Percentiles rank a stretch among this genome's conserved stretches.
These are phyloP conservation scores for Maniola hyperantus DNA, from an alignment of 2,888 invertebrate genomes.

Conservation along the genomic window DNA sequence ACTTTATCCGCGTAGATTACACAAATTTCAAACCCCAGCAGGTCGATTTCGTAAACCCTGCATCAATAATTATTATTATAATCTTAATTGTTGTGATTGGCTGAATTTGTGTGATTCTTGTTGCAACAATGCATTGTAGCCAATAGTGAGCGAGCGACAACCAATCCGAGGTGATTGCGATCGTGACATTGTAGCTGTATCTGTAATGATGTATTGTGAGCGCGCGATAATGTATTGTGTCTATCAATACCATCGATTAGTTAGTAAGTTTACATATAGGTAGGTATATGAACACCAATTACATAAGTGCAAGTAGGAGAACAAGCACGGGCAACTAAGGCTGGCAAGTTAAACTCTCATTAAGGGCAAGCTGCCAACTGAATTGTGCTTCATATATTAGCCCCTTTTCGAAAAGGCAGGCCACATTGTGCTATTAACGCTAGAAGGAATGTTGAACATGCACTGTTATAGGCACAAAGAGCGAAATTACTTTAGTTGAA, in stretches of 20 bases:
- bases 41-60: too few species aligned
- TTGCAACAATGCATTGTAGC: too few species aligned
- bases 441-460: conserved; percentile 6
- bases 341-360: conserved; percentile 80
- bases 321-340: conserved; percentile 58
- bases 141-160: too few species aligned
- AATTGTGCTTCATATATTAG: conserved; percentile 77
- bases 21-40: too few species aligned
- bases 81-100: too few species aligned
- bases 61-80: too few species aligned
- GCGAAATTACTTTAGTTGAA: background rate
- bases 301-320: conserved; percentile 35
- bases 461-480: background rate
- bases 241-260: conserved; percentile 1
- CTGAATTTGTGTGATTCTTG: too few species aligned
- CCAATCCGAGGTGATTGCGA: too few species aligned
- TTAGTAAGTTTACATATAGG: background rate
- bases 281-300: conserved; percentile 32
- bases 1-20: too few species aligned
- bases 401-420: conserved; percentile 79
- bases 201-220: too few species aligned
- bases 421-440: conserved; percentile 52
- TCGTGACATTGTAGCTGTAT: too few species aligned
- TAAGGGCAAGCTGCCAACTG: conserved; percentile 61
- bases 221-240: too few species aligned